Evolutionary conservation across 2,113 vertebrate genomes (phyloP), one percentile per base, ranked within the genome.

Genomic region (Pavo muticus): DNA sequence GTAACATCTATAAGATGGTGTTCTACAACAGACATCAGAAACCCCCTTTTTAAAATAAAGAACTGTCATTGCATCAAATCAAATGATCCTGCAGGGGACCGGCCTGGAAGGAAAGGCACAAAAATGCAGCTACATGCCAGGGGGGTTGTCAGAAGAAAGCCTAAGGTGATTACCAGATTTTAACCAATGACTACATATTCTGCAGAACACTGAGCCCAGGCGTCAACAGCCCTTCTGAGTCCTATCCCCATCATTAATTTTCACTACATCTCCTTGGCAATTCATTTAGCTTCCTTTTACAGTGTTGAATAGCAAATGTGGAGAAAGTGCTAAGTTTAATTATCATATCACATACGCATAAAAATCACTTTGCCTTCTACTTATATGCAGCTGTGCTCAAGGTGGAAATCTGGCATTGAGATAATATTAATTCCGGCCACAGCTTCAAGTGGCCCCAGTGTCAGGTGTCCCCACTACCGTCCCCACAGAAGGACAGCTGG

Each of bases 251-350:
- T 56, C 42, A 81, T 86, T 80, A 72, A 77, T 90, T 92, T 95
- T 78, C 60, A 77, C 60, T 78, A 12, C 39, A 18, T 52, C 25
- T 94, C 69, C 42, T 85, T 84, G 88, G 75, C 50, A 84, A 72
- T 87, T 77, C 47, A 29, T 92, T 94, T 88, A 91, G n/a, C 35
- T 93, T 90, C 67, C 44, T 52, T 80, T 87, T 80, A 60, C 29
- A 40, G 42, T 68, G 78, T 84, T 75, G 29, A 80, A 75, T 5
- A 86, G 83, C 45, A 91, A 93, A 42, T 17, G 11, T 30, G 47
- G 76, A 90, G 39, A 68, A 88, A 83, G 68, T 83, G 69, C 23
- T 80, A 84, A 69, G 42, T 92, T 85, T 79, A 91, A 87, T 90
- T 91, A 85, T 79, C 50, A 23, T 86, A 93, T 52, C 50, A 71